Percentiles rank a stretch among this genome's conserved stretches.
Evolutionary conservation across 2,113 vertebrate species (phyloP).

Genomic region (Caretta caretta): DNA sequence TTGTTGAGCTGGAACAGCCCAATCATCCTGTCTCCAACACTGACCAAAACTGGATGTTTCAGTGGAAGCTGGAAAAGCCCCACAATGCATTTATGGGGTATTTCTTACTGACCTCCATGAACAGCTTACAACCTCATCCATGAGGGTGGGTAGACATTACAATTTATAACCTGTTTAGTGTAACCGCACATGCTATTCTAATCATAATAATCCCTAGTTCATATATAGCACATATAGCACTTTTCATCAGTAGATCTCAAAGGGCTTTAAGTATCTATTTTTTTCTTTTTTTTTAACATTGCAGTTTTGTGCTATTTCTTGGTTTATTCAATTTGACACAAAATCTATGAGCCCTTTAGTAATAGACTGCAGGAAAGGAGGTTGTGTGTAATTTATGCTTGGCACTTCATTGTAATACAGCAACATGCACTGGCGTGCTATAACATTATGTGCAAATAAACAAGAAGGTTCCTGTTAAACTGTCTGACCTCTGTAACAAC

Average conservation of each 20-base stretch:
- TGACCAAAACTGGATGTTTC: neutral
- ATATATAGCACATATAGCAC: neutral
- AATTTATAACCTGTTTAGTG: neutral
- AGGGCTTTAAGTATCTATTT: neutral
- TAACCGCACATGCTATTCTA: slow-evolving; percentile 30
- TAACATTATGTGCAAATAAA: slow-evolving; percentile 42
- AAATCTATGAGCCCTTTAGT: slow-evolving; percentile 41
- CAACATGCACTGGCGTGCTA: neutral
- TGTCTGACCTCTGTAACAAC: slow-evolving; percentile 28
- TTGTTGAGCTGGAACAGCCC: neutral
- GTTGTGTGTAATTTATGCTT: slow-evolving; percentile 27
- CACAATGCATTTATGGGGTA: neutral
- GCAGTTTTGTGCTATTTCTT: slow-evolving; percentile 56
- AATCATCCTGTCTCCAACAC: neutral
- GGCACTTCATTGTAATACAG: slow-evolving; percentile 32
- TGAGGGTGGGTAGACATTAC: neutral
- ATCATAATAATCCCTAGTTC: slow-evolving; percentile 18
- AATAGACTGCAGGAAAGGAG: slow-evolving; percentile 34
- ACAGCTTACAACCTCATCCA: neutral
- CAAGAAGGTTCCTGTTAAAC: slow-evolving; percentile 30
- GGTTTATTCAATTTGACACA: slow-evolving; percentile 20
- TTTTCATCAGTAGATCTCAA: slow-evolving; percentile 54
- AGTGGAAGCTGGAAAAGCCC: neutral
- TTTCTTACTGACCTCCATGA: neutral
- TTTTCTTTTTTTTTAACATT: neutral